Conservation (phyloP, 2,888 invertebrate species). For the Melanotus villosus region DNA sequence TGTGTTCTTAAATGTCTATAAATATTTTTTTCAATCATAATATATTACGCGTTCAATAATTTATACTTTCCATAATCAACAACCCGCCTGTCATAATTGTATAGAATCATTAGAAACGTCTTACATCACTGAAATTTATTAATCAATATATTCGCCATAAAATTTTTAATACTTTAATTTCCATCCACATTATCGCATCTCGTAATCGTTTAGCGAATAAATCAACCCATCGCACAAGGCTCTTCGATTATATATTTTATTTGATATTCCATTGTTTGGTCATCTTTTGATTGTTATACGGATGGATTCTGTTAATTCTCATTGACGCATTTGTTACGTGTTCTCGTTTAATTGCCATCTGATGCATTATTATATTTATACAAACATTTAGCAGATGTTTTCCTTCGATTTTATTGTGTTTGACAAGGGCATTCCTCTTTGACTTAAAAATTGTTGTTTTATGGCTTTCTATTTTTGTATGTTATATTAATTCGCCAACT, state of each 20-base stretch:
- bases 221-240: neutral
- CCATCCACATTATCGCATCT: conserved; percentile 13
- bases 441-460: neutral
- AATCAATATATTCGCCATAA: conserved; percentile 43
- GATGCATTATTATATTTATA: conserved; percentile 7
- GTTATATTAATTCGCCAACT: too few relatives aligned
- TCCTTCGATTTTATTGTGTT: neutral
- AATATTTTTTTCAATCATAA: conserved; percentile 46
- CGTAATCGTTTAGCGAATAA: neutral
- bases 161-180: conserved; percentile 34
- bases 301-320: neutral
- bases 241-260: neutral
- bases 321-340: neutral
- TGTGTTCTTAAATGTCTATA: conserved; percentile 46
- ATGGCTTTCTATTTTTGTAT: neutral
- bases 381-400: neutral
- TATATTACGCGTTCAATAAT: conserved; percentile 44
- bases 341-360: neutral
- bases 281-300: neutral
- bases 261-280: neutral
- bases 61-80: conserved; percentile 42
- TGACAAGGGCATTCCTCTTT: neutral
- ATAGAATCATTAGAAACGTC: conserved; percentile 39
- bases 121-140: conserved; percentile 46
- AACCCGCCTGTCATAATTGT: conserved; percentile 43